Percentiles rank a stretch among this genome's conserved stretches.
These are phyloP conservation scores for Cactoblastis cactorum DNA, from an alignment of 2,888 invertebrate species.

Conservation along the genomic window DNA sequence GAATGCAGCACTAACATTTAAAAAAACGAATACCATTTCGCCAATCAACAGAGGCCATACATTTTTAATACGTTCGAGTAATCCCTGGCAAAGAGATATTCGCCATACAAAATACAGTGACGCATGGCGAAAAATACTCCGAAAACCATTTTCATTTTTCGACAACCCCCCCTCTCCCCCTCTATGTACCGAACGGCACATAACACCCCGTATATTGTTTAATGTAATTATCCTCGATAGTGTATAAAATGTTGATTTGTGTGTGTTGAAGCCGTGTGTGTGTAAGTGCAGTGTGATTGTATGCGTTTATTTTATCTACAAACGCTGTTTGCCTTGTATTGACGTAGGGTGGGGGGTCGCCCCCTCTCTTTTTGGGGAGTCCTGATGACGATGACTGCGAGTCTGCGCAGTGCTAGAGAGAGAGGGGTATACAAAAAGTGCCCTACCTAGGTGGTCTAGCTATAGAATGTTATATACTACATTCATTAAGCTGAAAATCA, in stretches of 20 bases:
- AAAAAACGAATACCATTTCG: not conserved
- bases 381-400: conserved; percentile 65
- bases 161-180: conserved; percentile 25
- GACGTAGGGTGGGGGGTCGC: conserved; percentile 43
- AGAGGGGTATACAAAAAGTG: conserved; percentile 45
- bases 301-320: conserved; percentile 64
- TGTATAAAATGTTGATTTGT: conserved; percentile 52
- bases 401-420: conserved; percentile 64
- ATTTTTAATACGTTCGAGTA: not conserved
- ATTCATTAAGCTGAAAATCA: conserved; percentile 42
- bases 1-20: not conserved
- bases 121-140: conserved; percentile 41
- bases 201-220: conserved; percentile 38
- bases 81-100: not conserved
- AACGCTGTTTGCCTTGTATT: conserved; percentile 63
- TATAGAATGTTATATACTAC: conserved; percentile 36
- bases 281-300: conserved; percentile 18
- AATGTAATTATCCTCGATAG: conserved; percentile 74
- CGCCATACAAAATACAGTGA: conserved; percentile 16
- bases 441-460: conserved; percentile 34
- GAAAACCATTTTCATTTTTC: conserved; percentile 51
- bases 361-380: conserved; percentile 32
- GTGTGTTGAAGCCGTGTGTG: conserved; percentile 26
- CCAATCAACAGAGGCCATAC: conserved; percentile 4
- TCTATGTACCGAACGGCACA: conserved; percentile 22